Evolutionary conservation across 2,797 vertebrate species (phyloP), one percentile per base, ranked within the genome.

Genomic region (Melanotaenia trifasciata): DNA sequence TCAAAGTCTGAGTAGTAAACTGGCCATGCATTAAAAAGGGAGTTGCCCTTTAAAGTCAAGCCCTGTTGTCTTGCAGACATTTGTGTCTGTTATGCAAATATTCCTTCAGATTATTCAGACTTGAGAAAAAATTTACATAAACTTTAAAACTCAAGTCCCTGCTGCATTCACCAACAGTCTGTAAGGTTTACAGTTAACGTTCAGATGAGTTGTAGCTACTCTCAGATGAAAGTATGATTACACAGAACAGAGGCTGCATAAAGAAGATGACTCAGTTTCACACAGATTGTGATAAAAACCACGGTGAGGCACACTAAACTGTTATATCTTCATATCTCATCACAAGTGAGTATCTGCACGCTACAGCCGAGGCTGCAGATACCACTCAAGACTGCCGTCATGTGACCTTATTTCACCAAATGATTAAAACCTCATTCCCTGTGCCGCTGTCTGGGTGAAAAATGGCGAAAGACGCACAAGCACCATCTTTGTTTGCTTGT

Each of bases 381-480:
- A 71, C n/a, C 54, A 30, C 54, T 54, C 67, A 74, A 64, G 40
- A 72, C 69, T 72, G 56, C 67, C 70, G 64, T 56, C 76, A 84
- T 75, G 80, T 72, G 36, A 58, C 61, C 70, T 78, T 57, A 84
- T 71, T 70, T 66, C 63, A 62, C 18, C 40, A 22, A 72, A 66
- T 75, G 62, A 71, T 75, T 79, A 56, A 72, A 78, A 74, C 61
- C 59, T 84, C 54, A 58, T 80, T 76, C 43, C 24, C 50, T 1
- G 30, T 3, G 33, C 36, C 26, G 67, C 38, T 11, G 53, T 54
- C 63, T 22, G n/a, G 56, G 47, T 47, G 32, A 40, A 74, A 70
- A 43, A 69, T 3, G 12, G 51, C 3, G 30, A 47, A 58, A 74
- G 56, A 16, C 22, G 36, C 5, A 32, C 26, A 28, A 67, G 62